phyloP scores from a whole-genome alignment of 2,888 invertebrate genomes.

The Corbicula japonica region DNA sequence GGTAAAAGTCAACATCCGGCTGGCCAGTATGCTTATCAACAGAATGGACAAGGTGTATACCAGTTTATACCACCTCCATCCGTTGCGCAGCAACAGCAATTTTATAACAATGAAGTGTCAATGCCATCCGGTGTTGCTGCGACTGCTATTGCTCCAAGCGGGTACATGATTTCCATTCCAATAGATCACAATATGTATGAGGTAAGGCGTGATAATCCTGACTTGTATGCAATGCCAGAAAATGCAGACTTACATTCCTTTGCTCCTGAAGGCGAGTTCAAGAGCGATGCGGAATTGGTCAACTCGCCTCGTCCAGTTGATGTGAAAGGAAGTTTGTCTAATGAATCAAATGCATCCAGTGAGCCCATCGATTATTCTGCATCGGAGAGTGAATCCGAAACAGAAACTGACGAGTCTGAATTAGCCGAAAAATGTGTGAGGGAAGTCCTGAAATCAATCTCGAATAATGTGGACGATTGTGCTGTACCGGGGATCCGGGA shows the following conservation, averaged over 20 bases:
- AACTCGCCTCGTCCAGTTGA: conserved; percentile 42
- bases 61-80: not conserved
- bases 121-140: conserved; percentile 5
- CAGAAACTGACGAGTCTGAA: conserved; percentile 24
- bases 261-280: conserved; percentile 30
- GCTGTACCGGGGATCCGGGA: conserved; percentile 6
- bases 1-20: not conserved
- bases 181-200: conserved; percentile 37
- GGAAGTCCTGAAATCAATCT: conserved; percentile 9
- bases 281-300: conserved; percentile 11
- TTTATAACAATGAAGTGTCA: not conserved
- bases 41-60: not conserved
- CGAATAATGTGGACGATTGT: not conserved
- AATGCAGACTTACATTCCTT: conserved; percentile 10
- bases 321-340: conserved; percentile 39
- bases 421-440: conserved; percentile 1
- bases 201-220: conserved; percentile 28
- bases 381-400: conserved; percentile 1
- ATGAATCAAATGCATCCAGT: conserved; percentile 19
- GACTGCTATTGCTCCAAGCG: conserved; percentile 42
- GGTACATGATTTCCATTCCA: conserved; percentile 43
- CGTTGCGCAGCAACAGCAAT: not conserved
- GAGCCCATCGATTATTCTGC: conserved; percentile 14
- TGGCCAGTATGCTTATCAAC: not conserved
- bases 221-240: conserved; percentile 33